Percentiles rank a stretch among this genome's conserved stretches.
Evolutionary conservation across 1,140 invertebrate genomes (phyloP).

Genomic region (Rhynchophorus ferrugineus): DNA sequence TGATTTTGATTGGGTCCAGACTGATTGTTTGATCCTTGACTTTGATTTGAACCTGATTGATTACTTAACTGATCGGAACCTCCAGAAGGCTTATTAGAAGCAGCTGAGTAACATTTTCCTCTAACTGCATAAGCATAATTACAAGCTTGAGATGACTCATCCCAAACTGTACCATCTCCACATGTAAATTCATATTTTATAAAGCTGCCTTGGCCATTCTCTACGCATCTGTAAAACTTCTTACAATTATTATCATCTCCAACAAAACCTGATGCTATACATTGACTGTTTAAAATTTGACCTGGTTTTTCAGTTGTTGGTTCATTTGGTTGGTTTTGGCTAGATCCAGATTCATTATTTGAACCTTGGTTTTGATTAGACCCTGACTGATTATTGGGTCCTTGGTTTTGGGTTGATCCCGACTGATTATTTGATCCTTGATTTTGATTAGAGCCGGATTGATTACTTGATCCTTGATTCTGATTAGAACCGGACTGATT

Average conservation of each 20-base stretch:
- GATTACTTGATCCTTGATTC: conserved; percentile 1
- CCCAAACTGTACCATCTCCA: conserved; percentile 49
- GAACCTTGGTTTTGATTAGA: background rate
- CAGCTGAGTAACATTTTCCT: conserved; percentile 22
- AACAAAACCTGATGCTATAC: conserved; percentile 35
- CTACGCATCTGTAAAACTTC: conserved; percentile 62
- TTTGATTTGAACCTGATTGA: too few species aligned
- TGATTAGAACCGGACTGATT: conserved; percentile 7
- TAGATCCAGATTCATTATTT: conserved; percentile 34
- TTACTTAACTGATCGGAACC: too few species aligned
- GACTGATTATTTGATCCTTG: background rate
- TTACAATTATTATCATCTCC: conserved; percentile 50
- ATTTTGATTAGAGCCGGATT: background rate
- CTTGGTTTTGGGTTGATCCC: background rate
- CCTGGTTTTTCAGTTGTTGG: conserved; percentile 45
- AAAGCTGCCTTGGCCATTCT: conserved; percentile 45
- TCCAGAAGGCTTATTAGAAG: too few species aligned
- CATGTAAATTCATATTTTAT: conserved; percentile 54
- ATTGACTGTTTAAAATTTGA: conserved; percentile 16
- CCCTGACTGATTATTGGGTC: background rate
- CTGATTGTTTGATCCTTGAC: background rate
- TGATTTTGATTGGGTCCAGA: background rate
- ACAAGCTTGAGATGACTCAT: conserved; percentile 45
- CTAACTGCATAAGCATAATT: conserved; percentile 47
- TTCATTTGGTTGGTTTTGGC: conserved; percentile 50